These are phyloP conservation scores for Ceratosolen fusciceps DNA, from an alignment of 1,140 invertebrate genomes.

Conservation along the genomic window DNA sequence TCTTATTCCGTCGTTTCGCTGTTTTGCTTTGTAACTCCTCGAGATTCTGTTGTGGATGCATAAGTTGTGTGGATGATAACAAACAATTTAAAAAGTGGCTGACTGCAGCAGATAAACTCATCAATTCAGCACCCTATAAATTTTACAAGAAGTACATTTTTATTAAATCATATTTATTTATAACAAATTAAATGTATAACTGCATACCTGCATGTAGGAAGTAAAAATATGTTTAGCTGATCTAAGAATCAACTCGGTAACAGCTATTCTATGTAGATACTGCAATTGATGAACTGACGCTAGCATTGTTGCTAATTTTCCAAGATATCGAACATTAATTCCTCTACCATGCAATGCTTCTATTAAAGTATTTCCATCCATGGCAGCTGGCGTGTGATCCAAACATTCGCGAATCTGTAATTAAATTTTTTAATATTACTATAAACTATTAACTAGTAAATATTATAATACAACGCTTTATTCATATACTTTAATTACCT, in stretches of 20 bases:
- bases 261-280: slow-evolving; percentile 90
- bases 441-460: not conserved
- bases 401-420: slow-evolving; percentile 89
- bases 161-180: not conserved
- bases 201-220: slow-evolving; percentile 86
- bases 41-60: slow-evolving; percentile 76
- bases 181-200: slow-evolving; percentile 28
- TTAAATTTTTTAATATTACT: slow-evolving; percentile 8
- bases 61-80: slow-evolving; percentile 80
- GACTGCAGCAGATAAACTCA: slow-evolving; percentile 89
- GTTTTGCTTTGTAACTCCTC: slow-evolving; percentile 80
- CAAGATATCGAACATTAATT: slow-evolving; percentile 97
- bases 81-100: slow-evolving; percentile 97
- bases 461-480: slow-evolving; percentile 8
- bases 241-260: slow-evolving; percentile 88
- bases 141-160: not conserved
- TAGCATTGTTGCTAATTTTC: slow-evolving; percentile 86
- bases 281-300: slow-evolving; percentile 84
- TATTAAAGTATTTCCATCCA: slow-evolving; percentile 95
- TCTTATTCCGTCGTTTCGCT: slow-evolving; percentile 78
- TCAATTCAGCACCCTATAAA: slow-evolving; percentile 83
- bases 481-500: too few relatives aligned
- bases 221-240: slow-evolving; percentile 95
- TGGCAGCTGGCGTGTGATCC: slow-evolving; percentile 91
- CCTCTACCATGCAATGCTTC: slow-evolving; percentile 94